Evolutionary conservation across 2,888 invertebrate species (phyloP).

Genomic region (Tachina grossa): DNA sequence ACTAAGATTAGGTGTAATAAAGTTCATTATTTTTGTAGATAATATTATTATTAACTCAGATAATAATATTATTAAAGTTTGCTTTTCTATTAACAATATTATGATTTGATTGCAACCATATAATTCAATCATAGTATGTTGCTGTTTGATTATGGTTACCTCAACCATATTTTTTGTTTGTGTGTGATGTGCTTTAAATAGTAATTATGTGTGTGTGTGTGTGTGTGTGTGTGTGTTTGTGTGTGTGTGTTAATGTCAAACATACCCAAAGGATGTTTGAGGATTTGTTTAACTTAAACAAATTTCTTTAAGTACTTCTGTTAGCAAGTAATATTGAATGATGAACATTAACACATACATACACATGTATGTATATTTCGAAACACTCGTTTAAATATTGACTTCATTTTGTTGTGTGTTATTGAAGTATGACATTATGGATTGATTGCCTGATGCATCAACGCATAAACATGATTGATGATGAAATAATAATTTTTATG

Average conservation of each 20-base stretch:
- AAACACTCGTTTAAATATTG: conserved; percentile 52
- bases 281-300: conserved; percentile 41
- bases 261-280: conserved; percentile 52
- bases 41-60: too few relatives aligned
- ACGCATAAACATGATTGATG: conserved; percentile 49
- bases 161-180: too few relatives aligned
- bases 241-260: conserved; percentile 7
- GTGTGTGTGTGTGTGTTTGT: not conserved
- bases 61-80: too few relatives aligned
- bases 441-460: conserved; percentile 22
- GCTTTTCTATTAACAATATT: too few relatives aligned
- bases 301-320: conserved; percentile 51
- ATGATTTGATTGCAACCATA: too few relatives aligned
- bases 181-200: too few relatives aligned
- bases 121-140: too few relatives aligned
- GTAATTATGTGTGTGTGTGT: conserved; percentile 2
- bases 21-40: too few relatives aligned
- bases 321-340: conserved; percentile 32
- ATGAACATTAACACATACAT: conserved; percentile 17
- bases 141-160: too few relatives aligned
- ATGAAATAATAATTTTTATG: conserved; percentile 33
- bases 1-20: too few relatives aligned
- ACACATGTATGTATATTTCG: too few relatives aligned
- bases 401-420: conserved; percentile 37
- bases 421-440: conserved; percentile 40